Conservation (phyloP, 2,797 vertebrate species). For the Danionella dracula region DNA sequence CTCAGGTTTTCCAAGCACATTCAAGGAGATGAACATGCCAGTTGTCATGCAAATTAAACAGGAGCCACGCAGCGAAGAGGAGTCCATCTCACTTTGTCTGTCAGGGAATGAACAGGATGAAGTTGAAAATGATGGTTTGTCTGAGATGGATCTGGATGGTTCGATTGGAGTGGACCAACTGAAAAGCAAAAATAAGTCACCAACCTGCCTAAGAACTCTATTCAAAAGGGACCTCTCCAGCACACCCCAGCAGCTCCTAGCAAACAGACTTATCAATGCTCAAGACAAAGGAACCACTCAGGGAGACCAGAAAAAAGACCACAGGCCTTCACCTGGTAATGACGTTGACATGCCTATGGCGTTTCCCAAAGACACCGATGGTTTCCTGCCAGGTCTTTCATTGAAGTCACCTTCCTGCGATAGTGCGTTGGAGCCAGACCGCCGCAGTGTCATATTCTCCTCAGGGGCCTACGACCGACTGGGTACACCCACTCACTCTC, state of each 20-base stretch:
- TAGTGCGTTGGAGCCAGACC: slow-evolving; percentile 84
- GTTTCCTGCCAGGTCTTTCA: slow-evolving; percentile 81
- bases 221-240: slow-evolving; percentile 82
- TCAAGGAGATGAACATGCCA: slow-evolving; percentile 73
- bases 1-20: slow-evolving; percentile 99
- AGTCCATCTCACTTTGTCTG: slow-evolving; percentile 83
- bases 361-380: slow-evolving; percentile 83
- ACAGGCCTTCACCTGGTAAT: slow-evolving; percentile 77
- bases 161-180: slow-evolving; percentile 67
- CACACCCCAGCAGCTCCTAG: slow-evolving; percentile 86
- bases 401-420: slow-evolving; percentile 85
- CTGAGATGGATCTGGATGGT: slow-evolving; percentile 84
- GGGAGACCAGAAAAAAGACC: slow-evolving; percentile 97
- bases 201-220: slow-evolving; percentile 84
- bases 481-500: slow-evolving; percentile 87
- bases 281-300: slow-evolving; percentile 95
- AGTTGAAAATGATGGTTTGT: slow-evolving; percentile 77
- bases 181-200: slow-evolving; percentile 73
- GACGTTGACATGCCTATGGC: slow-evolving; percentile 78
- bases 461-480: slow-evolving; percentile 85
- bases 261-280: slow-evolving; percentile 82
- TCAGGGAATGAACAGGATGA: slow-evolving; percentile 84
- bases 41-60: slow-evolving; percentile 84
- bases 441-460: slow-evolving; percentile 96
- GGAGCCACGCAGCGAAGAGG: slow-evolving; percentile 86